Evolutionary conservation across 2,797 vertebrate genomes (phyloP).

Genomic region (Heterohyrax brucei): DNA sequence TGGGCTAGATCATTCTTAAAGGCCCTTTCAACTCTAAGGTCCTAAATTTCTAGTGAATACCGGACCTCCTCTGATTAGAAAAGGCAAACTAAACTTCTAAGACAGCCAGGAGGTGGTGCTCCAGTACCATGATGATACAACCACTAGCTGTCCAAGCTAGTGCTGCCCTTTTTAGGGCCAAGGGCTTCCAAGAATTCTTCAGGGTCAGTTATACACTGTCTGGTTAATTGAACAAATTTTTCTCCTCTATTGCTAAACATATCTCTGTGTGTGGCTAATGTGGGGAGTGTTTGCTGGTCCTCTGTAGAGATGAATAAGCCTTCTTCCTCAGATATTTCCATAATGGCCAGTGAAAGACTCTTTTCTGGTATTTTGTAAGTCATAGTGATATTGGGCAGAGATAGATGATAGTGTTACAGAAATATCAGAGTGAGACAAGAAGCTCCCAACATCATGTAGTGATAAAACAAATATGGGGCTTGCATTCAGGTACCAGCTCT

Average conservation of each 20-base stretch:
- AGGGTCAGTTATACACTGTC: constrained; percentile 32
- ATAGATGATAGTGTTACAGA: not conserved
- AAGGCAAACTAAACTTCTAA: constrained; percentile 63
- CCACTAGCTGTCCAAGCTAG: not conserved
- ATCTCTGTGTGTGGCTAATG: constrained; percentile 65
- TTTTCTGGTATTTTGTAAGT: constrained; percentile 52
- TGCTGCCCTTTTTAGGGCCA: not conserved
- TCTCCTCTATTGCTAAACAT: constrained; percentile 63
- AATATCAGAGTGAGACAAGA: not conserved
- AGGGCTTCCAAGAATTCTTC: constrained; percentile 41
- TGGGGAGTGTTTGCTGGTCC: constrained; percentile 36
- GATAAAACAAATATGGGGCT: not conserved
- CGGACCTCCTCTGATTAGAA: constrained; percentile 26
- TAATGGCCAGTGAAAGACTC: not conserved
- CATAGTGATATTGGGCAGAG: not conserved
- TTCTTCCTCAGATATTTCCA: constrained; percentile 55
- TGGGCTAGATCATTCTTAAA: not conserved
- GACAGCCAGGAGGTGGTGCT: constrained; percentile 82
- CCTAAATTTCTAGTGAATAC: constrained; percentile 17
- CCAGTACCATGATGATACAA: constrained; percentile 33
- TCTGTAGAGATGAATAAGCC: constrained; percentile 47
- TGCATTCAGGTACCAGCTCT: not conserved
- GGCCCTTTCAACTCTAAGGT: not conserved
- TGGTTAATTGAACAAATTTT: constrained; percentile 64
- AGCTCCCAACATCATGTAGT: not conserved